A percentile compares a stretch with the other conserved stretches of the same genome.
Evolutionary conservation across 2,888 invertebrate genomes (phyloP).

Genomic region (Incurvaria masculella): DNA sequence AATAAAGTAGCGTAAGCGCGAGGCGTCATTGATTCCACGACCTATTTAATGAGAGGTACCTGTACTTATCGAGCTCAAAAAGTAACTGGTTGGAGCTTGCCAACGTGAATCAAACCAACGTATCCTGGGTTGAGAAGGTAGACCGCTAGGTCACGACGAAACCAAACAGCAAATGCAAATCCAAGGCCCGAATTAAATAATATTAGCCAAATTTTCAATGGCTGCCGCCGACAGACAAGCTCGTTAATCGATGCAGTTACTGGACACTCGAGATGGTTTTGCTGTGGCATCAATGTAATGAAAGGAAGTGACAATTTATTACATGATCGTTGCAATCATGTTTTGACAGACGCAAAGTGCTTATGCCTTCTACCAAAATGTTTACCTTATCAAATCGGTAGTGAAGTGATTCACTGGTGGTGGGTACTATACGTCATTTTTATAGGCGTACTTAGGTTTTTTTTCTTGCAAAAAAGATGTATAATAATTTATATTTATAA

Average conservation of each 20-base stretch:
- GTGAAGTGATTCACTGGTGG: constrained; percentile 5
- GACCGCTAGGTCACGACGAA: constrained; percentile 13
- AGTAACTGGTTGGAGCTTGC: too few relatives aligned
- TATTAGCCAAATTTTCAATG: too few relatives aligned
- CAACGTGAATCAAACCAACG: too few relatives aligned
- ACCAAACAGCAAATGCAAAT: constrained; percentile 5
- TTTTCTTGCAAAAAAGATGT: constrained; percentile 4
- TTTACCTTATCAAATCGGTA: constrained; percentile 4
- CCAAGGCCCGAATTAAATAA: constrained; percentile 5
- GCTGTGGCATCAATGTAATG: constrained; percentile 7
- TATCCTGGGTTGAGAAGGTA: not conserved
- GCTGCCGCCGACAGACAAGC: constrained; percentile 7
- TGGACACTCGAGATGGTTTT: not conserved
- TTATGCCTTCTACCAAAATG: constrained; percentile 6
- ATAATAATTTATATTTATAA: too few relatives aligned
- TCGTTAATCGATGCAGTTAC: constrained; percentile 6
- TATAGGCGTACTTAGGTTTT: constrained; percentile 8
- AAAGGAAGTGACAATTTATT: constrained; percentile 5
- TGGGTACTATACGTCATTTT: constrained; percentile 4
- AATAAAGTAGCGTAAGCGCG: too few relatives aligned
- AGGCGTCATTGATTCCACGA: too few relatives aligned
- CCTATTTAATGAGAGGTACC: too few relatives aligned
- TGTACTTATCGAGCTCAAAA: too few relatives aligned
- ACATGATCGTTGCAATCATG: constrained; percentile 8
- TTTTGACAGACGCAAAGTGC: constrained; percentile 3